Conservation (phyloP, 2,797 vertebrate genomes). For the Cyclura pinguis region DNA sequence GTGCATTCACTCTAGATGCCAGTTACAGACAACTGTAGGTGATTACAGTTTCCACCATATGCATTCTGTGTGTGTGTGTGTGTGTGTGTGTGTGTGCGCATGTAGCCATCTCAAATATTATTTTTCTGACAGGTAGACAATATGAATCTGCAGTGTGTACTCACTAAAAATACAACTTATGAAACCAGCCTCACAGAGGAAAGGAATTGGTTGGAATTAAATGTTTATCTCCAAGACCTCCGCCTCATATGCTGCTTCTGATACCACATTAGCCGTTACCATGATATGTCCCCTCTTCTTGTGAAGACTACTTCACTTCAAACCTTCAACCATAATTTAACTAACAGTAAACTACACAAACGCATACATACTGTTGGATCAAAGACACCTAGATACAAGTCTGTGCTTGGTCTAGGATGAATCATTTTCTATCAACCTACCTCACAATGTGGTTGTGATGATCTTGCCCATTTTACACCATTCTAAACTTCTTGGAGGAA, state of each 20-base stretch:
- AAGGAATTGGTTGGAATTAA: not conserved
- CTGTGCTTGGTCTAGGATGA: not conserved
- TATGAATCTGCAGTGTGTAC: not conserved
- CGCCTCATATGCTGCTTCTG: not conserved
- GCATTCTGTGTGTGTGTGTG: not conserved
- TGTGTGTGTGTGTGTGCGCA: not conserved
- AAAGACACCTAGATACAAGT: not conserved
- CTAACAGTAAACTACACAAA: not conserved
- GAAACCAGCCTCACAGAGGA: not conserved
- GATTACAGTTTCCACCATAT: not conserved
- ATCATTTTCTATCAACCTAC: not conserved
- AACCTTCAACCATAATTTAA: not conserved
- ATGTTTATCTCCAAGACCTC: not conserved
- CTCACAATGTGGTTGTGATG: not conserved
- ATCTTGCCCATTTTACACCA: not conserved
- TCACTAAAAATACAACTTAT: not conserved
- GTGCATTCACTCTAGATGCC: not conserved
- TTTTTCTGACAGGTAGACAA: not conserved
- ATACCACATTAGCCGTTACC: not conserved
- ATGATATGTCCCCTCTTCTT: not conserved
- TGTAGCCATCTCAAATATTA: not conserved
- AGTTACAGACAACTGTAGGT: not conserved
- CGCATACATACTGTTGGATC: not conserved
- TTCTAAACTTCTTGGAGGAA: not conserved
- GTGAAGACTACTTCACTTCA: not conserved